phyloP scores from a whole-genome alignment of 1,140 invertebrate genomes.

The Wiebesia pumilae region DNA sequence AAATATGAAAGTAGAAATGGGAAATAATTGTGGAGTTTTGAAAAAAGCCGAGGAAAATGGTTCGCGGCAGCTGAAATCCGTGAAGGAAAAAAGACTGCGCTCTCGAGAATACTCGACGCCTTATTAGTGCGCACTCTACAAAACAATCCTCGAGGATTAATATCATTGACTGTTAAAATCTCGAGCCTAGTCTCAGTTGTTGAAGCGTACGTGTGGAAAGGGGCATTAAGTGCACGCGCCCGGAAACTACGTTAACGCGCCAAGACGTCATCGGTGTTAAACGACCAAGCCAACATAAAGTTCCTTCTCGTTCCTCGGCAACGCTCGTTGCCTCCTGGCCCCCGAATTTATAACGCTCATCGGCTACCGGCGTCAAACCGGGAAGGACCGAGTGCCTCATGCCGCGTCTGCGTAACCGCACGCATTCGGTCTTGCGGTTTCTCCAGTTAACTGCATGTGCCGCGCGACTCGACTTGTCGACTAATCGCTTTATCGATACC shows the following conservation, averaged over 20 bases:
- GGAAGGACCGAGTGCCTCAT: not conserved
- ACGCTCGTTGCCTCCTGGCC: not conserved
- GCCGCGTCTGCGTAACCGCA: not conserved
- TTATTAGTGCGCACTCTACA: not conserved
- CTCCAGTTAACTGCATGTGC: not conserved
- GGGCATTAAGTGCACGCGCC: constrained; percentile 17
- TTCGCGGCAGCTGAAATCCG: not conserved
- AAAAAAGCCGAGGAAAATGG: not conserved
- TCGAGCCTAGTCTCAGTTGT: not conserved
- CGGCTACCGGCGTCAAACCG: not conserved
- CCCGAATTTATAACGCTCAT: not conserved
- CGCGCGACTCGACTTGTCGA: not conserved
- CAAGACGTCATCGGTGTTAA: not conserved
- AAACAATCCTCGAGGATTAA: constrained; percentile 27
- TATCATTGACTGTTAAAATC: constrained; percentile 37
- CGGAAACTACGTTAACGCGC: constrained; percentile 6
- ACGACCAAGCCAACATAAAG: constrained; percentile 1
- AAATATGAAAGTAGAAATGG: not conserved
- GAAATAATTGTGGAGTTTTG: not conserved
- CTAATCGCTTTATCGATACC: constrained; percentile 7
- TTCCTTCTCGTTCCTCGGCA: not conserved
- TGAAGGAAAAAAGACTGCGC: not conserved
- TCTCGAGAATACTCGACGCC: constrained; percentile 9
- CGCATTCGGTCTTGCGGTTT: not conserved
- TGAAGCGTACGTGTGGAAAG: not conserved